Base-by-base conservation (phyloP, 2,113 vertebrate genomes). In the Ciconia stormi region DNA sequence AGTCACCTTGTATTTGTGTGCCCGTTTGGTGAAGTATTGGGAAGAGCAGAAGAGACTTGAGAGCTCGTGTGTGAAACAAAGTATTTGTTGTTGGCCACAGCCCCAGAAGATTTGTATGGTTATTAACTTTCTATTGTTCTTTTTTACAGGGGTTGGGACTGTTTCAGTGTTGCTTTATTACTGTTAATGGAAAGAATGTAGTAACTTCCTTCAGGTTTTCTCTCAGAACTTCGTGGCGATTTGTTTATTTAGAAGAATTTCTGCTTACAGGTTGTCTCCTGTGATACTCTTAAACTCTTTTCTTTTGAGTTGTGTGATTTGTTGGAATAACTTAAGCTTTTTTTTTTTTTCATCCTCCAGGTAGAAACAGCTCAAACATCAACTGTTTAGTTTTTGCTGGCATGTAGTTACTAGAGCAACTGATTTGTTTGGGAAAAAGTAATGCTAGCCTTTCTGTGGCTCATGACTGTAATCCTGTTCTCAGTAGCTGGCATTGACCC, bases 401-500 rank as follows among this genome's bases (percentile, higher is more conserved):
- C 32, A 2, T 71, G 66, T 50, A 73, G 94, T 96, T 93, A 91
- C 91, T 91, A 91, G 65, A 77, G 87, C 70, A 82, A 95, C 91
- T 82, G 77, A 76, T 87, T 96, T 96, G 89, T 96, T 97, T 91
- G 73, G 87, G 92, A 94, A 94, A 87, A 95, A 87, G 81, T 78
- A 67, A 26, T 53, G 55, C 50, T 90, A 29, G 38, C 32, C 74
- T 91, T 79, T 92, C 67, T 89, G 58, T 95, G 66, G 70, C 79
- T 90, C 22, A 4, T 62, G 80, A 26, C 72, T 77, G 20, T 72
- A 73, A 89, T 81, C 82, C 50, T 91, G 77, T 72, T 87, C 81
- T 94, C 81, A 93, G 30, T 82, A 84, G 93, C 65, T 94, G 89
- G 83, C 83, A 21, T 0, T 70, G 56, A 50, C 70, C 77, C 89